Percentiles rank a stretch among this genome's conserved stretches.
These are phyloP conservation scores for Alligator mississippiensis DNA, from an alignment of 2,113 vertebrate species.

Conservation along the genomic window DNA sequence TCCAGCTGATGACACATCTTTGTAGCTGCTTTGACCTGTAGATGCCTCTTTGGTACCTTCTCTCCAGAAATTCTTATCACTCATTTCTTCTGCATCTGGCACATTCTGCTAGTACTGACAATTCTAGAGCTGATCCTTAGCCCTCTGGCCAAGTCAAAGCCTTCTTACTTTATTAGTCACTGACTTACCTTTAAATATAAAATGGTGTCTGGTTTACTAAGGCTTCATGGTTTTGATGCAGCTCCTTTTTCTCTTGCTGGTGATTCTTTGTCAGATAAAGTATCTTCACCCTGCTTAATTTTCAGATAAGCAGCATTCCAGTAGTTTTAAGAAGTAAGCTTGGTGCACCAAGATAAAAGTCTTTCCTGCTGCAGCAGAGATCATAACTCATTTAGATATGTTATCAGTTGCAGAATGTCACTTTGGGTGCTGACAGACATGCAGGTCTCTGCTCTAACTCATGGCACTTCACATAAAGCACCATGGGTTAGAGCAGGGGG, in stretches of 20 bases:
- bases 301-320: not conserved
- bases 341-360: not conserved
- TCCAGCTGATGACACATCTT: accelerated
- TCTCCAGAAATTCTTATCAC: not conserved
- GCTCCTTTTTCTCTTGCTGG: not conserved
- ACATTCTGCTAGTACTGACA: not conserved
- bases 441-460: too few species aligned
- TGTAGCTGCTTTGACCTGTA: not conserved
- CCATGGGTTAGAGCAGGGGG: too few species aligned
- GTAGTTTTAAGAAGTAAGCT: not conserved
- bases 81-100: not conserved
- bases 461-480: too few species aligned
- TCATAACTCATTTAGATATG: not conserved
- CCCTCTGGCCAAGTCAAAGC: not conserved
- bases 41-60: not conserved
- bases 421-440: too few species aligned
- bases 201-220: not conserved
- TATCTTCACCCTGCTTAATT: not conserved
- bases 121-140: not conserved
- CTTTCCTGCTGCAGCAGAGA: not conserved
- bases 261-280: not conserved
- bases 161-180: not conserved
- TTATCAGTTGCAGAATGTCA: not conserved
- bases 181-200: not conserved
- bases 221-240: not conserved